Evolutionary conservation across 2,797 vertebrate species (phyloP), one percentile per base, ranked within the genome.

Genomic region (Dermochelys coriacea): DNA sequence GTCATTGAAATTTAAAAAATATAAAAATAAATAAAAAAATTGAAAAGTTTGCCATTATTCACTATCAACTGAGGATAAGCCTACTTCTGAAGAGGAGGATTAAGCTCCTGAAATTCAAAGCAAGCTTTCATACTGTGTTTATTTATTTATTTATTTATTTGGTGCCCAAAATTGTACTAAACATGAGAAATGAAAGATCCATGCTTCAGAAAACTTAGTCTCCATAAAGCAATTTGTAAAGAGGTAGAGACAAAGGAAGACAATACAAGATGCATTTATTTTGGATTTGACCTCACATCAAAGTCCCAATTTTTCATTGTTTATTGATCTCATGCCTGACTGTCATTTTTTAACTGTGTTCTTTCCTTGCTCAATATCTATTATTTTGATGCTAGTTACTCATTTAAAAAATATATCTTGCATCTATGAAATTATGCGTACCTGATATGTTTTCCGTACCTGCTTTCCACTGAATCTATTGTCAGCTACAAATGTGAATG

Each of bases 191-290:
- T 41, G n/a, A 1, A 1, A 41, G 2, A 50, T 94, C 49, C 49
- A 31, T 0, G 0, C 4, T n/a, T 82, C 10, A 7, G 2, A 23
- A 2, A 6, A 8, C 4, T 15, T 5, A 79, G 12, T 84, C 68
- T 78, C 23, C 31, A 12, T 14, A 52, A 34, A 61, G 31, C 59
- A 61, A 61, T 61, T 61, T 34, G 55, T 57, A 57, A 57, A 57
- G 55, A 27, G 4, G 25, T 11, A 57, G 25, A 57, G 55, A 57
- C 55, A 61, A 61, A 34, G 31, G 31, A 61, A 61, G 16, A 34
- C 59, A 61, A 61, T 61, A n/a, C 59, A 61, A 61, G 59, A 61
- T 61, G 6, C 68, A 71, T 71, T 71, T 71, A 41, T 41, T 71
- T 71, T 41, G 19, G 41, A 41, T 71, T 71, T 71, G 68, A 41